These are phyloP conservation scores for Hippoglossus hippoglossus DNA, from an alignment of 2,797 vertebrate species.

Conservation along the genomic window DNA sequence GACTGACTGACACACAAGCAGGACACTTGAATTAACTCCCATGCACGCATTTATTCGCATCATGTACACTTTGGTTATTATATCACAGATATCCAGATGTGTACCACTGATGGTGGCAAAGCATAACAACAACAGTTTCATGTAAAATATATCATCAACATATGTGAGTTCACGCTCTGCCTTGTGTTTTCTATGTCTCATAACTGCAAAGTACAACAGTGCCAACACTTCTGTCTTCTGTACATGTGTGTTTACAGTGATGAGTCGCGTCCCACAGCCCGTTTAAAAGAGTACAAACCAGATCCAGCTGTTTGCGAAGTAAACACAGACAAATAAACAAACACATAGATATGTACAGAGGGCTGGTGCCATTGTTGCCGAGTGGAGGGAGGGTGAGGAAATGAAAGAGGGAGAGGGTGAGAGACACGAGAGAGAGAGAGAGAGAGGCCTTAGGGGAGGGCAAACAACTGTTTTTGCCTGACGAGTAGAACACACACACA, in stretches of 20 bases:
- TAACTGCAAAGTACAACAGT: slow-evolving; percentile 38
- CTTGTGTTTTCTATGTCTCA: slow-evolving; percentile 36
- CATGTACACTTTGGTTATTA: slow-evolving; percentile 2
- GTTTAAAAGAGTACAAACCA: slow-evolving; percentile 56
- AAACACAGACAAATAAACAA: slow-evolving; percentile 76
- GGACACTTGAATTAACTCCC: slow-evolving; percentile 2
- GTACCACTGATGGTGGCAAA: slow-evolving; percentile 20
- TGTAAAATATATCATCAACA: slow-evolving; percentile 46
- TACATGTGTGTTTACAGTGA: slow-evolving; percentile 17
- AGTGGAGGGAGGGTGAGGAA: slow-evolving; percentile 27
- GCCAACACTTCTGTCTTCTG: slow-evolving; percentile 41
- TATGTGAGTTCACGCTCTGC: slow-evolving; percentile 47
- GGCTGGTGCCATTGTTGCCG: slow-evolving; percentile 46
- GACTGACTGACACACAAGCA: slow-evolving; percentile 3
- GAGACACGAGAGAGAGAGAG: slow-evolving; percentile 21
- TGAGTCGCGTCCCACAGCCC: slow-evolving; percentile 18
- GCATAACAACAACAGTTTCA: slow-evolving; percentile 41
- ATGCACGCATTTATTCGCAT: slow-evolving; percentile 15
- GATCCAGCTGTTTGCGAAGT: slow-evolving; percentile 70
- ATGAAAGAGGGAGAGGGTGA: slow-evolving; percentile 35
- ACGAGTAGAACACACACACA: slow-evolving; percentile 46
- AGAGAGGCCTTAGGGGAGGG: slow-evolving; percentile 51
- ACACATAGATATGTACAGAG: slow-evolving; percentile 46
- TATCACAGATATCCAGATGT: slow-evolving; percentile 48
- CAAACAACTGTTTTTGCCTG: slow-evolving; percentile 57